These are phyloP conservation scores for Syrrhaptes paradoxus DNA, from an alignment of 2,113 vertebrate genomes.

Conservation along the genomic window DNA sequence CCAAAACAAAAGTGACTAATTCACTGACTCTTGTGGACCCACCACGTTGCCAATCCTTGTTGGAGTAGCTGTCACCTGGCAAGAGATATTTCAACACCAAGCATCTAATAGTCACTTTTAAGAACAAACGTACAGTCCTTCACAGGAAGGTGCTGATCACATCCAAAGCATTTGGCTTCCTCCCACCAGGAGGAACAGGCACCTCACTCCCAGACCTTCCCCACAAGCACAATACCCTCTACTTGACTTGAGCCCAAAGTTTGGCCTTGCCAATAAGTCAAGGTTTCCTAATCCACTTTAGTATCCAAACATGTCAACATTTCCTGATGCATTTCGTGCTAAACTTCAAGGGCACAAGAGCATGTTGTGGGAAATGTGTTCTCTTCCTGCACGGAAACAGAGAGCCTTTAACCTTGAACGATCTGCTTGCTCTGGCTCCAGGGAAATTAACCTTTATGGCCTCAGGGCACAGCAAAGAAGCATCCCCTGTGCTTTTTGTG, in stretches of 20 bases:
- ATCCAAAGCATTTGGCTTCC: not conserved
- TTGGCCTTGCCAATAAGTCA: not conserved
- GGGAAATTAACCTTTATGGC: not conserved
- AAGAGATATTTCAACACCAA: not conserved
- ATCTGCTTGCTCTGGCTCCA: not conserved
- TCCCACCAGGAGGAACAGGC: not conserved
- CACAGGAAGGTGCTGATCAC: not conserved
- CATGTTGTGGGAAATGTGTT: not conserved
- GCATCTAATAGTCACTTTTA: not conserved
- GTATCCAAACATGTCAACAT: not conserved
- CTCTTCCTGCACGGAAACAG: not conserved
- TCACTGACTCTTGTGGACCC: not conserved
- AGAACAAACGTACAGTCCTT: not conserved
- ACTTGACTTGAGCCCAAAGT: not conserved
- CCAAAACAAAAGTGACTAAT: not conserved
- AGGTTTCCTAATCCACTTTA: not conserved
- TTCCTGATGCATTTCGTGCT: slow-evolving; percentile 6
- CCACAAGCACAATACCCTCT: not conserved
- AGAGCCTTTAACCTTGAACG: not conserved
- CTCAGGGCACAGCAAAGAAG: not conserved
- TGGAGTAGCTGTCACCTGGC: not conserved
- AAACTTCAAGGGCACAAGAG: not conserved
- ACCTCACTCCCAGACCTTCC: not conserved
- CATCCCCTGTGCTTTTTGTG: not conserved
- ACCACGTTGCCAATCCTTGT: fast-evolving